Evolutionary conservation across 2,113 vertebrate genomes (phyloP).

Genomic region (Pterocles gutturalis): DNA sequence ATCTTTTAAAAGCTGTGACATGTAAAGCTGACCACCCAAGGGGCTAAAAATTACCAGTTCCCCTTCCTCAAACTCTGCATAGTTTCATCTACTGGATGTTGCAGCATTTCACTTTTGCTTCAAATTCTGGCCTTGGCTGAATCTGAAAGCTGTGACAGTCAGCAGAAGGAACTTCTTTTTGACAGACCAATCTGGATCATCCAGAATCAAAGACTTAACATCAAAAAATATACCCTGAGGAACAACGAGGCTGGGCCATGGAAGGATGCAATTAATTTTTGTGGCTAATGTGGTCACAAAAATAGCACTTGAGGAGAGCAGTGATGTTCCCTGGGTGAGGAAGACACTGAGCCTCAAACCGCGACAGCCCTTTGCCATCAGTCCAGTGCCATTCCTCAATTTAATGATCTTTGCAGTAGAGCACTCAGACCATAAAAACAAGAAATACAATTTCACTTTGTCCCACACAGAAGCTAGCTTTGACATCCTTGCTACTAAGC

Average conservation of each 20-base stretch:
- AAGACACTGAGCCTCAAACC: neutral
- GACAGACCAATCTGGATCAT: neutral
- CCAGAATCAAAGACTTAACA: neutral
- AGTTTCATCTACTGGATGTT: neutral
- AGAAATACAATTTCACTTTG: neutral
- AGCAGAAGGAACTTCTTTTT: neutral
- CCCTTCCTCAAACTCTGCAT: neutral
- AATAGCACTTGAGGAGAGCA: neutral
- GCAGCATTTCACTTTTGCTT: neutral
- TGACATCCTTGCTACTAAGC: neutral
- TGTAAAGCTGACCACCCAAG: constrained; percentile 4
- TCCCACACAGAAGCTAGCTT: neutral
- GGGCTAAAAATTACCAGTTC: neutral
- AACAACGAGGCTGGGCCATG: neutral
- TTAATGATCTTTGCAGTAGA: neutral
- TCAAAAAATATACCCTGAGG: neutral
- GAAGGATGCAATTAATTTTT: constrained; percentile 24
- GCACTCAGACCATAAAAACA: neutral
- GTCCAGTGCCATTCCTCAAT: neutral
- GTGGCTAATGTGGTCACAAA: neutral
- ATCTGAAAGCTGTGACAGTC: neutral
- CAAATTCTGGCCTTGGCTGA: neutral
- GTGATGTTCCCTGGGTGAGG: neutral
- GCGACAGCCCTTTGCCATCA: neutral
- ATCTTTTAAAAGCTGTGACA: neutral